Base-by-base conservation (phyloP, 2,113 vertebrate species). In the Perccottus glenii region DNA sequence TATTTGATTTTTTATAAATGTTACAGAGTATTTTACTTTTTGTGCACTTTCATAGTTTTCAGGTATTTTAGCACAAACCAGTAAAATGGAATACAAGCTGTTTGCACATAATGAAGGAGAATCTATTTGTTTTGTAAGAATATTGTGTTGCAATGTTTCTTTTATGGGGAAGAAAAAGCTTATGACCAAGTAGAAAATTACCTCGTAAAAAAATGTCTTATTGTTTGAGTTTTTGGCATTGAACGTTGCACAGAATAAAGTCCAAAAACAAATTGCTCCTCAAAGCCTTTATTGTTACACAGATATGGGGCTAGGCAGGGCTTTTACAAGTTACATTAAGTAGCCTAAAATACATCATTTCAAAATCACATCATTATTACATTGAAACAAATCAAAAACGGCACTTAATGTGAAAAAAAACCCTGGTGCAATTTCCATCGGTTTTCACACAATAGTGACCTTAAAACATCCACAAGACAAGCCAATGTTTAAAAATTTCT, bases 281-380 rank as follows among this genome's bases (percentile, higher is more conserved):
- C 69, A 70, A 71, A 84, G 78, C 80, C 71, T 90, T 90, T 90
- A 88, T 90, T 89, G 57, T 79, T 82, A 89, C 78, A 90, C 76
- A 85, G 81, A 88, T 79, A 83, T 75, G 85, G 83, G 83, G 77
- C 75, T 74, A 70, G 87, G 82, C 87, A 88, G 83, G 86, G 85
- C 76, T 83, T 38, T 55, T 82, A 87, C 87, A 86, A 76, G 84
- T 84, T 87, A 88, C 82, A 88, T 60, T 73, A 85, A 81, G 69
- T 84, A 73, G 84, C 81, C 85, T 87, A 82, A 83, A 77, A 63
- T 79, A 90, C 86, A 89, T 78, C 69, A 80, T 80, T 82, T 86
- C 78, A 75, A 83, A 87, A 82, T 84, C 80, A 89, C 87, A 82
- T 83, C 3, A 38, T 82, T 82, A 81, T 81, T 71, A 89, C 86